Conservation (phyloP, 1,140 invertebrate species). For the Chrysomallon squamiferum region DNA sequence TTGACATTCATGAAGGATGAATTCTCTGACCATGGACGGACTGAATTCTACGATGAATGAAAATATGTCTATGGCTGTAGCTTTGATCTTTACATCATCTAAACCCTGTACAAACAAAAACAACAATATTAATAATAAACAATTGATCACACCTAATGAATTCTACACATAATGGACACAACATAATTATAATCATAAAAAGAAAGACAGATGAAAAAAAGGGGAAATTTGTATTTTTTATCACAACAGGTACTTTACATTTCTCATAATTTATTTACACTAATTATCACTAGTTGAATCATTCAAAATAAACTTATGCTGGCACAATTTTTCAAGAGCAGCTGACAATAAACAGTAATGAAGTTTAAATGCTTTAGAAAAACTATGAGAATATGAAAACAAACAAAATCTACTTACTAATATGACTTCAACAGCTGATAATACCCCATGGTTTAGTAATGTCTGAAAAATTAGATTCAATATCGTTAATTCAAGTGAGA, state of each 20-base stretch:
- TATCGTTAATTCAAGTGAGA: too few species aligned
- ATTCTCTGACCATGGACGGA: constrained; percentile 95
- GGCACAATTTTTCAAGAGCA: too few species aligned
- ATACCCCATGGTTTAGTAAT: constrained; percentile 89
- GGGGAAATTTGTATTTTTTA: too few species aligned
- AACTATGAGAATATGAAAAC: too few species aligned
- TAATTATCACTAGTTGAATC: too few species aligned
- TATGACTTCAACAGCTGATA: constrained; percentile 93
- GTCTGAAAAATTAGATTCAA: too few species aligned
- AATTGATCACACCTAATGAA: neutral
- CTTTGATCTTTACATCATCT: constrained; percentile 89
- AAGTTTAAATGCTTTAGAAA: too few species aligned
- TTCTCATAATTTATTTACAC: too few species aligned
- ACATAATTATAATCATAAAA: neutral
- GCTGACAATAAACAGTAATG: too few species aligned
- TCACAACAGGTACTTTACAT: too few species aligned
- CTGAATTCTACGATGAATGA: constrained; percentile 98
- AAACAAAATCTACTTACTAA: constrained; percentile 71
- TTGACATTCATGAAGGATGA: constrained; percentile 90
- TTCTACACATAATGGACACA: neutral
- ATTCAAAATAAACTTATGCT: too few species aligned
- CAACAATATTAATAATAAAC: neutral
- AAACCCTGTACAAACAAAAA: constrained; percentile 64
- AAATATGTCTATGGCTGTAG: constrained; percentile 94
- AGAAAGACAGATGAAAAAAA: neutral